Evolutionary conservation across 1,140 invertebrate genomes (phyloP), one percentile per base, ranked within the genome.

Genomic region (Temnothorax nylanderi): DNA sequence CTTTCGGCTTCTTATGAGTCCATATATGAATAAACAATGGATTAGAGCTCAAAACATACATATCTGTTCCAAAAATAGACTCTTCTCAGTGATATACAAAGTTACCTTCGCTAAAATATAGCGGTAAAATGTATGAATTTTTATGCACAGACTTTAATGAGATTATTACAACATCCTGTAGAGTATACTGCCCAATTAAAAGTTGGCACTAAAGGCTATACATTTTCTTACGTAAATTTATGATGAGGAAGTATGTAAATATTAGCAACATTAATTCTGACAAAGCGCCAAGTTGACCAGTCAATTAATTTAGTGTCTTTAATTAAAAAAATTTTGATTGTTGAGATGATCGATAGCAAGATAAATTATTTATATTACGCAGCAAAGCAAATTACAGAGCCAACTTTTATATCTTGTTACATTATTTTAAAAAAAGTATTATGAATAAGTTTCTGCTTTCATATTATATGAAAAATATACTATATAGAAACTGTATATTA

Each of bases 201-300:
- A 62, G 21, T 74, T 37, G 6, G 32, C 16, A 41, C n/a, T 41
- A 5, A 76, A 41, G 21, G n/a, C 11, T 32, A 62, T 76, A 76
- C 62, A 65, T 65, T 32, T 67, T 21, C 44, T n/a, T 41, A 58
- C 11, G 60, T 58, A 76, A 76, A 76, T 60, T 58, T 76, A 67
- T 7, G 21, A 41, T 26, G 4, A 58, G 2, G 7, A n/a, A n/a
- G 67, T 51, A n/a, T 72, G 34, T 18, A 60, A 60, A 60, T 44
- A 60, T 32, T 76, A 26, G 51, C 72, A 41, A 21, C 34, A 56
- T 58, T 58, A 54, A 58, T 75, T 58, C 26, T 32, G 7, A 64
- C 47, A 34, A 65, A 65, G 49, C 11, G n/a, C 6, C 11, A 47
- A 60, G 8, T 32, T 76, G 37, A 76, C 41, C n/a, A 41, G 32